These are phyloP conservation scores for Ophion slaviceki DNA, from an alignment of 2,888 invertebrate species.

Conservation along the genomic window DNA sequence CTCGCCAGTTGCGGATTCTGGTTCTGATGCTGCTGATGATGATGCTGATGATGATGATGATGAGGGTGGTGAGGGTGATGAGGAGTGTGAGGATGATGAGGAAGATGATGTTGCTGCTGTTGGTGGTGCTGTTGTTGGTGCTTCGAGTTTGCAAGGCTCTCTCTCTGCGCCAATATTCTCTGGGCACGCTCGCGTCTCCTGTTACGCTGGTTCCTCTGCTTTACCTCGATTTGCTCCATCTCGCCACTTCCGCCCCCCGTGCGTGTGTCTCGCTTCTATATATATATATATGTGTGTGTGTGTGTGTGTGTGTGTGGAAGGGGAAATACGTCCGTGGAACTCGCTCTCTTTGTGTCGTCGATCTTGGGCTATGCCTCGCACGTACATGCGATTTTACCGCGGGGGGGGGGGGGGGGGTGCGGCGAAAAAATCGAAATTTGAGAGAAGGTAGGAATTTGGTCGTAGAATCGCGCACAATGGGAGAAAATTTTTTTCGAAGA, in stretches of 20 bases:
- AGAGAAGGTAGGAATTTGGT: too few relatives aligned
- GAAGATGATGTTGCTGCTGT: constrained; percentile 84
- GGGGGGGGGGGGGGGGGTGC: too few relatives aligned
- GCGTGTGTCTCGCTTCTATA: not conserved
- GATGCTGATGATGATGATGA: constrained; percentile 69
- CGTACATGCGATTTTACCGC: not conserved
- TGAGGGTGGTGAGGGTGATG: constrained; percentile 72
- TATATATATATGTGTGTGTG: constrained; percentile 1
- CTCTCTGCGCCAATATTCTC: constrained; percentile 95
- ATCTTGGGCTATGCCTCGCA: too few relatives aligned
- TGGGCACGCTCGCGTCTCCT: constrained; percentile 95
- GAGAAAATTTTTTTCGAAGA: too few relatives aligned
- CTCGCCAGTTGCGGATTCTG: constrained; percentile 67
- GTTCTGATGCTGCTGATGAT: constrained; percentile 57
- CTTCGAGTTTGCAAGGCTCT: constrained; percentile 86
- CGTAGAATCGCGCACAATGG: too few relatives aligned
- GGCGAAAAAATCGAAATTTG: too few relatives aligned
- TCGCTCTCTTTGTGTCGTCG: too few relatives aligned
- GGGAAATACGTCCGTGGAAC: not conserved
- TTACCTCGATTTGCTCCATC: constrained; percentile 92
- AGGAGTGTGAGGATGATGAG: constrained; percentile 64
- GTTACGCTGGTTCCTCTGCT: constrained; percentile 93
- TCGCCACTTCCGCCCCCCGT: constrained; percentile 54
- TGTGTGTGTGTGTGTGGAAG: constrained; percentile 12
- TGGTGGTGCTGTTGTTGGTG: constrained; percentile 72